Conservation (phyloP, 1,140 invertebrate species). For the Polypedilum pembai region DNA sequence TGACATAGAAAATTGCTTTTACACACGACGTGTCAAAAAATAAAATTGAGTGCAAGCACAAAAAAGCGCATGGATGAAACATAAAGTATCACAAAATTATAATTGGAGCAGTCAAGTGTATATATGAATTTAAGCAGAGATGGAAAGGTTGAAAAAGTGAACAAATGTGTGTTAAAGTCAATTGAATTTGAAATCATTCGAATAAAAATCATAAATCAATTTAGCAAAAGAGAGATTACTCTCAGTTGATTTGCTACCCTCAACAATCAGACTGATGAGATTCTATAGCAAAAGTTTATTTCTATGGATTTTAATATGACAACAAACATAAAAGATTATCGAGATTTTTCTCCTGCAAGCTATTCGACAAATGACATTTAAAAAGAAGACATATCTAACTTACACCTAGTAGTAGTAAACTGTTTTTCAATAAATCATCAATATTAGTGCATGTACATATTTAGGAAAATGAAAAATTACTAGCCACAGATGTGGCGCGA, state of each 20-base stretch:
- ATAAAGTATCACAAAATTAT: no score
- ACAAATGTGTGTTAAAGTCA: neutral
- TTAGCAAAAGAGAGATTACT: neutral
- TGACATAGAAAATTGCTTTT: no score
- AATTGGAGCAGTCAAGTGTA: no score
- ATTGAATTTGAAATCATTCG: neutral
- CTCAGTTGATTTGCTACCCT: neutral
- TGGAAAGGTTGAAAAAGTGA: no score
- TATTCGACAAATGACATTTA: neutral
- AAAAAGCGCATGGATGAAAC: no score
- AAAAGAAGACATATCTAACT: neutral
- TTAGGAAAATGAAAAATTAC: neutral
- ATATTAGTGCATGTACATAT: neutral
- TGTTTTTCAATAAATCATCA: conserved; percentile 14
- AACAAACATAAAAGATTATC: neutral
- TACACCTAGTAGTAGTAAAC: neutral
- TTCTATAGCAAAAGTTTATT: neutral
- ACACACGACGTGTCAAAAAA: no score
- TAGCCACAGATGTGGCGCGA: neutral
- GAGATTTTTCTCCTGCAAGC: no score
- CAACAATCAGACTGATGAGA: neutral
- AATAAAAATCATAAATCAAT: neutral
- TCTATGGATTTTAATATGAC: neutral
- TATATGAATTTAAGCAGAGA: no score
- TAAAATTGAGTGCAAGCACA: no score